Evolutionary conservation across 2,797 vertebrate genomes (phyloP).

Genomic region (Oryzias dopingdopingensis): DNA sequence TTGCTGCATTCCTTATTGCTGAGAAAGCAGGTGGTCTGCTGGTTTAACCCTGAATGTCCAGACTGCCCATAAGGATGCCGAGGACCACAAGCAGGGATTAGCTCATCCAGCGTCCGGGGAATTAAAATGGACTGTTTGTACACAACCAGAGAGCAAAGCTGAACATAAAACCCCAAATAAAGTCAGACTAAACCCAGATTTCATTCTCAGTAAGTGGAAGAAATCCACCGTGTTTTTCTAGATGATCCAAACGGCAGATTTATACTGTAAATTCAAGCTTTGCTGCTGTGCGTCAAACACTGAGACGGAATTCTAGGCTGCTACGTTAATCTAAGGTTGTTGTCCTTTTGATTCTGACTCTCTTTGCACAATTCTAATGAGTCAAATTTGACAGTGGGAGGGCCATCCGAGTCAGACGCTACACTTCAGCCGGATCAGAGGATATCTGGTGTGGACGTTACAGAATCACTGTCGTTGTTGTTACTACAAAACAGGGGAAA

Average conservation of each 20-base stretch:
- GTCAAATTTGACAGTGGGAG: neutral
- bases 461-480: too few relatives aligned
- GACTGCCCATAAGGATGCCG: constrained; percentile 30
- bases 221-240: neutral
- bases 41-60: constrained; percentile 51
- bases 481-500: too few relatives aligned
- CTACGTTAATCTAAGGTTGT: constrained; percentile 12
- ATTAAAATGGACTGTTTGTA: constrained; percentile 14
- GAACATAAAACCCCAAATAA: constrained; percentile 4
- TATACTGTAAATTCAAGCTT: neutral
- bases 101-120: constrained; percentile 9
- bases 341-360: neutral
- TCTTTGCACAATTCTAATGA: neutral
- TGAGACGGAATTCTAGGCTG: neutral
- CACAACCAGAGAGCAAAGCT: constrained; percentile 14
- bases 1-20: constrained; percentile 33
- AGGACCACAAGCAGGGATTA: constrained; percentile 39
- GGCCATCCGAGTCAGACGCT: constrained; percentile 30
- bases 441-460: too few relatives aligned
- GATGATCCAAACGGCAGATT: neutral
- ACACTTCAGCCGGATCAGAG: too few relatives aligned
- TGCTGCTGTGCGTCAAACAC: neutral
- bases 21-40: constrained; percentile 61
- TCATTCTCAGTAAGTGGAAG: neutral
- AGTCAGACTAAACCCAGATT: neutral